Evolutionary conservation across 2,888 invertebrate genomes (phyloP), one percentile per base, ranked within the genome.

Genomic region (Nasonovia ribisnigri): DNA sequence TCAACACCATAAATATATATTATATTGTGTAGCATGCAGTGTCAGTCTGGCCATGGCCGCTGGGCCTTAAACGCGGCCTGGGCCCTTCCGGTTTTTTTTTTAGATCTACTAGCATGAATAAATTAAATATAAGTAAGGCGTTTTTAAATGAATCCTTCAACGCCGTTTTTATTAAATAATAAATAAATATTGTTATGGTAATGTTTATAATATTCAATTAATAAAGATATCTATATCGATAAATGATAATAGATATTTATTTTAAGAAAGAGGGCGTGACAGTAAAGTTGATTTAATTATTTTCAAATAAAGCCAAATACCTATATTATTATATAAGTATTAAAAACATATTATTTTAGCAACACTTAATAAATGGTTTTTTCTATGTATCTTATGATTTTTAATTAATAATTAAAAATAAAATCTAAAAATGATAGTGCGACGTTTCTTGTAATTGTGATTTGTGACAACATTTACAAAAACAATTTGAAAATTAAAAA

Each of bases 141-240:
- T 43, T 43, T 67, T 86, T 29, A 29, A 86, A 86, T 43, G 46
- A 86, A 86, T 86, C 84, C 84, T 86, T 86, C 84, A 86, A 29
- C n/a, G 11, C 36, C 77, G 77, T 36, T n/a, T 77, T 36, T 1
- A 77, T 36, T 11, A 16, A 2, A n/a, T 36, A 77, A 5, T 11
- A n/a, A 5, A n/a, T 77, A 5, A 20, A 77, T 67, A 77, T 77
- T 77, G 0, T 16, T 77, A 77, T 29, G 29, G 29, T 43, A 43
- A 51, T 51, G 29, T 29, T 86, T 43, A 43, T 29, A 43, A 46
- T 84, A 84, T 43, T 42, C 43, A 43, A 84, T 84, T n/a, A 67
- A 67, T n/a, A 67, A 67, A 67, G 16, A 11, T 67, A 67, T n/a
- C 16, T n/a, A n/a, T 13, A n/a, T 3, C 3, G n/a, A 67, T 48